Evolutionary conservation across 2,888 invertebrate genomes (phyloP), one percentile per base, ranked within the genome.

Genomic region (Scelioninae gen. 1): DNA sequence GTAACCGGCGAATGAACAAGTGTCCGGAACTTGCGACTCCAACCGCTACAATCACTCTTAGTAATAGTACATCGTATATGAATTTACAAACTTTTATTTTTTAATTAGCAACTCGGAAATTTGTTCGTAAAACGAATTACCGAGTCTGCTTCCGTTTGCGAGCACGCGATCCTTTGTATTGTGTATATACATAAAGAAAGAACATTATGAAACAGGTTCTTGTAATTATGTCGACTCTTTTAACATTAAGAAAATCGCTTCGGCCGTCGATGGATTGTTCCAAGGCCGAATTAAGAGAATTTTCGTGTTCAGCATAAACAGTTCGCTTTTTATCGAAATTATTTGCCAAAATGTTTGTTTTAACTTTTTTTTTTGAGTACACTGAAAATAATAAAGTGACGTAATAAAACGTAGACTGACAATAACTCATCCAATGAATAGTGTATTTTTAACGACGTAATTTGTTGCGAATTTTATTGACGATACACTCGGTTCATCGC

Each of bases 231-330:
- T 62, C 38, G n/a, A 63, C 45, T 51, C 16, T 74, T 74, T 58
- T 38, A 74, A 65, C 34, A 13, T 74, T 75, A 56, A 65, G 43
- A 49, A 15, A 40, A 72, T 66, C 71, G 72, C 60, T 72, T 51
- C 49, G 58, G 65, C 72, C 66, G 78, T 79, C 66, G 79, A 74
- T 78, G 71, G 51, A 63, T 71, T 78, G 11, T 47, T 60, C 63
- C 71, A 71, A 78, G 78, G 69, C 78, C 78, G 78, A 78, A 63
- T 78, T 65, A 71, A 63, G 63, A 63, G 55, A 49, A 56, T 58
- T 38, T 66, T 56, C 16, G 23, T 47, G 32, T 10, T 43, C 31
- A n/a, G 15, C 62, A 62, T 32, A 62, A 23, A 9, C n/a, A 13
- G 15, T 16, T 58, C 49, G 5, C 34, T 56, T 56, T 8, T 47